Evolutionary conservation across 2,888 invertebrate species (phyloP).

Genomic region (Labia minor): DNA sequence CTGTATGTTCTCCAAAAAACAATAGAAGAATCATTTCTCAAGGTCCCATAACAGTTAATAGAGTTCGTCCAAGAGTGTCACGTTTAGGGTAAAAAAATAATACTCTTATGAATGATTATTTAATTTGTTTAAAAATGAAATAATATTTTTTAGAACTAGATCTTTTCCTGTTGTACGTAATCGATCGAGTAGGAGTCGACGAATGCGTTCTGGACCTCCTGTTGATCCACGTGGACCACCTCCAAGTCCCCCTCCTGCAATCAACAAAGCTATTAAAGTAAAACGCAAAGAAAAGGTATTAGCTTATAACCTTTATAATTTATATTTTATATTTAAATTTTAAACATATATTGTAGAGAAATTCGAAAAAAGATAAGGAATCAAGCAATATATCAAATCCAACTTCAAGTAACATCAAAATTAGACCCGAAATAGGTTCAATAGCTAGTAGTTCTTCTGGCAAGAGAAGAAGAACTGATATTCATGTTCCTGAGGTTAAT

Average conservation of each 20-base stretch:
- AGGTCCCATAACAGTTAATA: background rate
- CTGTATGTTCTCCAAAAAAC: constrained; percentile 63
- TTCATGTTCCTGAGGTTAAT: background rate
- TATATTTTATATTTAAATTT: background rate
- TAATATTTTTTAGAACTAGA: constrained; percentile 38
- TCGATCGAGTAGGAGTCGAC: constrained; percentile 30
- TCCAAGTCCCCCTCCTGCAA: constrained; percentile 29
- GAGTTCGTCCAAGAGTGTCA: background rate
- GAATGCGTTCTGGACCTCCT: constrained; percentile 27
- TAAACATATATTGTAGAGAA: background rate
- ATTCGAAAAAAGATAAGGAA: background rate
- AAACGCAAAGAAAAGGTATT: constrained; percentile 19
- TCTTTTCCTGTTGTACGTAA: constrained; percentile 48
- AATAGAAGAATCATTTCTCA: constrained; percentile 21
- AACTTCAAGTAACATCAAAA: background rate
- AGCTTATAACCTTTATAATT: background rate
- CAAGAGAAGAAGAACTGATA: background rate
- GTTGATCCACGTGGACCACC: constrained; percentile 30
- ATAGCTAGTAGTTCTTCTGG: background rate
- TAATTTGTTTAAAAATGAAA: background rate
- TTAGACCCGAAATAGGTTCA: background rate
- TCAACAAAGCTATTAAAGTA: constrained; percentile 20
- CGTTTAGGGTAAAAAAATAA: background rate
- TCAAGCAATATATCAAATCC: background rate
- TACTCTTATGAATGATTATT: background rate